A percentile compares a stretch with the other conserved stretches of the same genome.
phyloP scores from a whole-genome alignment of 1,140 invertebrate species.

The Drosophila pruinosa region DNA sequence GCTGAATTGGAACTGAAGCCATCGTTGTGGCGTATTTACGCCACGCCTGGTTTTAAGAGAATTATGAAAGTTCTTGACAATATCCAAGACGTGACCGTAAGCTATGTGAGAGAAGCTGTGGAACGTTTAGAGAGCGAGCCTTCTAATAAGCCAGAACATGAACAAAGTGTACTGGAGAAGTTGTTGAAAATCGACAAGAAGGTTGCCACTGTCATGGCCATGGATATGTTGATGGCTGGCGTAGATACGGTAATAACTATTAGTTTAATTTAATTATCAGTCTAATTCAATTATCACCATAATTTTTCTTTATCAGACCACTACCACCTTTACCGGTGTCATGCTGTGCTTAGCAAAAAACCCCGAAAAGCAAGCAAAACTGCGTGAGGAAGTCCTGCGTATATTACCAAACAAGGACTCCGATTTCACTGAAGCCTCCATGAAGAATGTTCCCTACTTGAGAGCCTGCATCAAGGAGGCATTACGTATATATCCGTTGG shows the following conservation, averaged over 20 bases:
- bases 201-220: slow-evolving; percentile 82
- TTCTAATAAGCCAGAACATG: slow-evolving; percentile 49
- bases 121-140: slow-evolving; percentile 52
- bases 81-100: slow-evolving; percentile 39
- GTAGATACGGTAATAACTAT: slow-evolving; percentile 71
- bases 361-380: slow-evolving; percentile 88
- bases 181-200: slow-evolving; percentile 83
- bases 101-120: slow-evolving; percentile 62
- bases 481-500: slow-evolving; percentile 84
- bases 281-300: too few relatives aligned
- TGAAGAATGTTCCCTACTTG: slow-evolving; percentile 86
- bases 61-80: slow-evolving; percentile 83
- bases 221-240: slow-evolving; percentile 82
- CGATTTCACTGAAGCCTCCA: slow-evolving; percentile 84
- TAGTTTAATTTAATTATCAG: too few relatives aligned
- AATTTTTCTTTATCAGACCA: slow-evolving; percentile 34
- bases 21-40: slow-evolving; percentile 86
- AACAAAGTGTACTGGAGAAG: slow-evolving; percentile 80
- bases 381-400: slow-evolving; percentile 87
- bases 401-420: slow-evolving; percentile 84
- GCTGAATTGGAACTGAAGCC: slow-evolving; percentile 85
- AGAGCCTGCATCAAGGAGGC: slow-evolving; percentile 87
- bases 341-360: slow-evolving; percentile 86
- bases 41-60: slow-evolving; percentile 85
- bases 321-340: slow-evolving; percentile 36